Conservation (phyloP, 2,113 vertebrate genomes). For the Aramus guarauna region DNA sequence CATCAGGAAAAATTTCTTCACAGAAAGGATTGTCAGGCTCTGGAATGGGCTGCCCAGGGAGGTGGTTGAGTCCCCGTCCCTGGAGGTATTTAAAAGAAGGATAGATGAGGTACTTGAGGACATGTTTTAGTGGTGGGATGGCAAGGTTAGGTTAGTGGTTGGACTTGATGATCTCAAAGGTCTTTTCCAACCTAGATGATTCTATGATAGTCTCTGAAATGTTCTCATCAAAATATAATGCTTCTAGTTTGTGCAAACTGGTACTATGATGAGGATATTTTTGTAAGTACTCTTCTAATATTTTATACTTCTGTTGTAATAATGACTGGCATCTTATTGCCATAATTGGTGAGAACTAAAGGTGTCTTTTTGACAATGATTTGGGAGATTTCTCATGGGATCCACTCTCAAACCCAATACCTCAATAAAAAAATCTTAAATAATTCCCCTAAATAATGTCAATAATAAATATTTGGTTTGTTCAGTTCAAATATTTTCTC, state of each 20-base stretch:
- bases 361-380: neutral
- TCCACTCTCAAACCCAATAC: neutral
- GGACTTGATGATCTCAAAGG: too few species aligned
- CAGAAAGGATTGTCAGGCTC: too few species aligned
- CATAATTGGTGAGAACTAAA: neutral
- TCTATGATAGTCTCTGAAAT: neutral
- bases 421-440: neutral
- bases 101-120: too few species aligned
- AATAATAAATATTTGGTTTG: neutral
- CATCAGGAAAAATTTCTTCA: too few species aligned
- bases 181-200: too few species aligned
- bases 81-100: too few species aligned
- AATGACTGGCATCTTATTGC: neutral
- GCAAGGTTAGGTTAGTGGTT: too few species aligned
- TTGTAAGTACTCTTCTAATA: neutral
- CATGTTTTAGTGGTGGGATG: too few species aligned
- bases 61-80: too few species aligned
- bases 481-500: neutral
- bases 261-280: neutral
- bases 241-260: neutral
- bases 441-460: neutral
- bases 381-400: neutral
- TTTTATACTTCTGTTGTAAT: neutral
- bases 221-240: neutral
- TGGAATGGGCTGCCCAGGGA: too few species aligned